These are phyloP conservation scores for Phenganax marumi DNA, from an alignment of 92 coral and sea anemone species.

Conservation along the genomic window DNA sequence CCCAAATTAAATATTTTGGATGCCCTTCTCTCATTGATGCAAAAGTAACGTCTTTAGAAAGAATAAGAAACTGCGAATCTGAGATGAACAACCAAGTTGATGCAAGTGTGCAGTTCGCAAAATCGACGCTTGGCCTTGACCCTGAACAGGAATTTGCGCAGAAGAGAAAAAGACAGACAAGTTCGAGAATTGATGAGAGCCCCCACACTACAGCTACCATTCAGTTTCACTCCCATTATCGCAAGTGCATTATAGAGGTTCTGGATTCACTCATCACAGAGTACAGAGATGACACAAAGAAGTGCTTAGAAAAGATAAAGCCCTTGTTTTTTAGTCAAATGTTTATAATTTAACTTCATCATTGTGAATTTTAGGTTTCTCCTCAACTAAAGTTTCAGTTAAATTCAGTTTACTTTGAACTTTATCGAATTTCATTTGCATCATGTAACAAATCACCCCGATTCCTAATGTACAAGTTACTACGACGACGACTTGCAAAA, in stretches of 20 bases:
- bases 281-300: neutral
- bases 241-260: neutral
- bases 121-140: neutral
- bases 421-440: no score
- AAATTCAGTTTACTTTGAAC: no score
- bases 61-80: neutral
- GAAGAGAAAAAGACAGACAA: no score
- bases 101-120: neutral
- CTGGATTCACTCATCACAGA: neutral
- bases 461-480: no score
- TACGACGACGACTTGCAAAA: no score
- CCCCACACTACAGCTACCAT: neutral
- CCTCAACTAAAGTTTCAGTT: no score
- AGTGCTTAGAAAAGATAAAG: neutral
- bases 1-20: slow-evolving; percentile 16
- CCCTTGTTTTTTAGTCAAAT: no score
- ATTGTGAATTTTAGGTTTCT: no score
- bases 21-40: neutral
- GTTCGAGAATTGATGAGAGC: no score
- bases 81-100: neutral
- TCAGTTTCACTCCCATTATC: neutral
- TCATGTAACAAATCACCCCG: no score
- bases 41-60: neutral
- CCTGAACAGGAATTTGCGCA: neutral
- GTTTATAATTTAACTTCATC: no score